Conservation (phyloP, 2,797 vertebrate genomes). For the Myripristis jacobus region DNA sequence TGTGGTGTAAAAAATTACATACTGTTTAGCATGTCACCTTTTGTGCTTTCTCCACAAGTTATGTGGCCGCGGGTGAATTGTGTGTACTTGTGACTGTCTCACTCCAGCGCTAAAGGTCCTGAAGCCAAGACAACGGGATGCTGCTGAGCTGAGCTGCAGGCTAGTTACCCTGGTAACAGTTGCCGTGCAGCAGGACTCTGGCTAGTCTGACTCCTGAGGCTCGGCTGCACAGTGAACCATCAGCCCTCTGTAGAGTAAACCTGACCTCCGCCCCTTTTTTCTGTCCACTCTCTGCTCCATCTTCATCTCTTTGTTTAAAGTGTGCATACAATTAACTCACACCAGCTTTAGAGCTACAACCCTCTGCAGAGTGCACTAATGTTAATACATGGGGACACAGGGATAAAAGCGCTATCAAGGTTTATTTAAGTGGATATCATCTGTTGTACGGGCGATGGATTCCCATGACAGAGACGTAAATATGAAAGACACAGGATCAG, state of each 20-base stretch:
- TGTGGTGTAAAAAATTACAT: not conserved
- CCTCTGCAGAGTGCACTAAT: slow-evolving; percentile 66
- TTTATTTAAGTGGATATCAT: slow-evolving; percentile 28
- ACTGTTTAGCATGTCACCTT: slow-evolving; percentile 7
- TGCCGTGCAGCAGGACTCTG: slow-evolving; percentile 78
- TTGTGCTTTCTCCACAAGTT: slow-evolving; percentile 6
- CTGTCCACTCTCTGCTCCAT: slow-evolving; percentile 47
- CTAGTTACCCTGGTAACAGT: slow-evolving; percentile 91
- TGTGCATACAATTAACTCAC: slow-evolving; percentile 58
- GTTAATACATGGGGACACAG: slow-evolving; percentile 43
- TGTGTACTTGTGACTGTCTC: slow-evolving; percentile 76
- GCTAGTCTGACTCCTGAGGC: slow-evolving; percentile 78
- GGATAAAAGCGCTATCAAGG: slow-evolving; percentile 74
- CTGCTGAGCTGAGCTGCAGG: slow-evolving; percentile 74
- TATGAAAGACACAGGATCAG: slow-evolving; percentile 22
- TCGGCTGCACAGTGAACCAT: slow-evolving; percentile 73
- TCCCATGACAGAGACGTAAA: slow-evolving; percentile 23
- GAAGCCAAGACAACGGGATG: slow-evolving; percentile 75
- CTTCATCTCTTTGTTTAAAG: slow-evolving; percentile 52
- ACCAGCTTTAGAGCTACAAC: slow-evolving; percentile 46
- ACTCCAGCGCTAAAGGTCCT: slow-evolving; percentile 84
- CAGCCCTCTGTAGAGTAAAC: slow-evolving; percentile 80
- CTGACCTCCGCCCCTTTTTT: slow-evolving; percentile 50
- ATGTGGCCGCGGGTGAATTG: slow-evolving; percentile 55
- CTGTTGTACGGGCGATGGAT: slow-evolving; percentile 20